These are phyloP conservation scores for Habrosyne pyritoides DNA, from an alignment of 2,888 invertebrate species.

Conservation along the genomic window DNA sequence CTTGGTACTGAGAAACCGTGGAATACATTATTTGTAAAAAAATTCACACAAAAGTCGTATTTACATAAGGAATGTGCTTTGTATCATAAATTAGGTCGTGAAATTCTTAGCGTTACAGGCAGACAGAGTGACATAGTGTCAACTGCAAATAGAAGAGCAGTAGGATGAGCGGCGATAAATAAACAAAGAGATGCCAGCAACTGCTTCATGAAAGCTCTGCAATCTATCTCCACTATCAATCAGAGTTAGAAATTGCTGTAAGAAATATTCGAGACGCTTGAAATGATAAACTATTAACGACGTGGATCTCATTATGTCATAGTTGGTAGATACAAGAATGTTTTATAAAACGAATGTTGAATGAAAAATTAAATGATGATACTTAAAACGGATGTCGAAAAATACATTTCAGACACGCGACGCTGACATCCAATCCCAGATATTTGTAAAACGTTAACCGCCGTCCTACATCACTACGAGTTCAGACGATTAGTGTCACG, in stretches of 20 bases:
- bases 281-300: neutral
- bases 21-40: slow-evolving; percentile 8
- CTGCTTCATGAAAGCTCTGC: neutral
- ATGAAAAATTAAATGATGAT: slow-evolving; percentile 26
- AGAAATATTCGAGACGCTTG: neutral
- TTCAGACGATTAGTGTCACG: slow-evolving; percentile 65
- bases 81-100: neutral
- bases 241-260: neutral
- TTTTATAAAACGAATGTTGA: neutral
- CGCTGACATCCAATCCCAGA: slow-evolving; percentile 43
- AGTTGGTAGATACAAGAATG: neutral
- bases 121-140: neutral
- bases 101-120: neutral
- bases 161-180: neutral
- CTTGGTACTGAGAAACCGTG: slow-evolving; percentile 34
- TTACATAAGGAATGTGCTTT: slow-evolving; percentile 6
- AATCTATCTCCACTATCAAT: neutral
- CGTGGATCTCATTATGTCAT: neutral
- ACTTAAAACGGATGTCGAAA: slow-evolving; percentile 50
- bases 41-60: neutral
- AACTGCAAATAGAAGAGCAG: neutral
- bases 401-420: slow-evolving; percentile 33
- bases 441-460: slow-evolving; percentile 53
- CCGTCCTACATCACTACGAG: slow-evolving; percentile 45
- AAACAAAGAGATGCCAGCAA: neutral